These are phyloP conservation scores for Ahaetulla prasina DNA, from an alignment of 2,113 vertebrate genomes.

Conservation along the genomic window DNA sequence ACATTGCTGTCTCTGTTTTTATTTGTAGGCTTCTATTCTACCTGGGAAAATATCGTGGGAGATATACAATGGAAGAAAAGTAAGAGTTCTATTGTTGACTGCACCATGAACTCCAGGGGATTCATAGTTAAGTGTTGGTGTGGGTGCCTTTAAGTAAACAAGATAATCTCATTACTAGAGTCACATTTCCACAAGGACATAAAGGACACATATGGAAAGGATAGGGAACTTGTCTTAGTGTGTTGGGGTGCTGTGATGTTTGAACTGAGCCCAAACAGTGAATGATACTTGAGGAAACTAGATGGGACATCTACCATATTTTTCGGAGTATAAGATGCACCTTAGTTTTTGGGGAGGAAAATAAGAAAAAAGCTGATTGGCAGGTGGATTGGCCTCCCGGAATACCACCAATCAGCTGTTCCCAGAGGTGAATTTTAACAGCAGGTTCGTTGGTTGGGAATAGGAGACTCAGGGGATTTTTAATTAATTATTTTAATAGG, in stretches of 20 bases:
- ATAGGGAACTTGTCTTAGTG: background rate
- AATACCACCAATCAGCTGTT: too few species aligned
- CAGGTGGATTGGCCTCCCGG: too few species aligned
- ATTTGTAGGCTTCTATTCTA: background rate
- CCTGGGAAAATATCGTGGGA: background rate
- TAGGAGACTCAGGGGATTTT: too few species aligned
- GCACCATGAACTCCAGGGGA: background rate
- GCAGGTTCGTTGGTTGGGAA: too few species aligned
- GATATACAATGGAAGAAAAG: background rate
- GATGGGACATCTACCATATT: background rate
- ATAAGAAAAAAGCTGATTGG: too few species aligned
- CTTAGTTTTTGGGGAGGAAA: too few species aligned
- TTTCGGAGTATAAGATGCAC: too few species aligned
- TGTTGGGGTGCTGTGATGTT: background rate
- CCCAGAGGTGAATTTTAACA: too few species aligned
- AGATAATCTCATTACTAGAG: background rate
- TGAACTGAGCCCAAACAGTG: background rate
- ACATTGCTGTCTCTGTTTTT: background rate
- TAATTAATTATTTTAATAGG: too few species aligned
- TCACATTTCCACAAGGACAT: background rate
- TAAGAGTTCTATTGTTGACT: background rate
- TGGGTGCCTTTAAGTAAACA: background rate
- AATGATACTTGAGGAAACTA: background rate
- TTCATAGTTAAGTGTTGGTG: background rate
- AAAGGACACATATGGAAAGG: background rate